A percentile compares a stretch with the other conserved stretches of the same genome.
Conservation (phyloP, 1,140 invertebrate species). For the Goniozus legneri region DNA sequence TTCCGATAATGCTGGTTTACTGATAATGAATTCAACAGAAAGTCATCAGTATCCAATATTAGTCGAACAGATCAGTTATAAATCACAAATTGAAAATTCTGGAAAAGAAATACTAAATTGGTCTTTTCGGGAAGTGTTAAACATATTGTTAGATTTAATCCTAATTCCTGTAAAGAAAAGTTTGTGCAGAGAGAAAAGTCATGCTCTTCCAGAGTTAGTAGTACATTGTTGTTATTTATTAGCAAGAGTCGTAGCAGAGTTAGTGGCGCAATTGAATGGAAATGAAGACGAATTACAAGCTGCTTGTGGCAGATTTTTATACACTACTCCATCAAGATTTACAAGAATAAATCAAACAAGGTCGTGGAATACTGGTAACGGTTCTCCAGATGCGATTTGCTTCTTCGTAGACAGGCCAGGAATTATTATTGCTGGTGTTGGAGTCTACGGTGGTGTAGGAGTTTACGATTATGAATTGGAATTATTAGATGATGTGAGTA, state of each 20-base stretch:
- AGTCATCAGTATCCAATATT: constrained; percentile 74
- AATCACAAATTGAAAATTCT: constrained; percentile 50
- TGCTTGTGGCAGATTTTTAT: constrained; percentile 66
- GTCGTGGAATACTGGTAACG: constrained; percentile 96
- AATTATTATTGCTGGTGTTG: constrained; percentile 83
- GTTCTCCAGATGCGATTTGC: constrained; percentile 93
- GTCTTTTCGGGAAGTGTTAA: constrained; percentile 81
- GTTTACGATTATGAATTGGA: constrained; percentile 90
- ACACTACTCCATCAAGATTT: constrained; percentile 86
- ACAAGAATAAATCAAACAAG: constrained; percentile 82
- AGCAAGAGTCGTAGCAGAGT: constrained; percentile 81
- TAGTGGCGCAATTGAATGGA: constrained; percentile 75
- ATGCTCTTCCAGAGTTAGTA: constrained; percentile 64
- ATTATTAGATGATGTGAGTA: constrained; percentile 73
- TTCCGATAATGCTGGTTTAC: constrained; percentile 67
- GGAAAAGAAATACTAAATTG: constrained; percentile 56
- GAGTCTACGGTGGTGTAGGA: constrained; percentile 84
- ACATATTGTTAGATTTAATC: constrained; percentile 77
- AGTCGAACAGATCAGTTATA: constrained; percentile 78
- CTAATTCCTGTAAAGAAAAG: constrained; percentile 70
- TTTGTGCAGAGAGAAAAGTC: constrained; percentile 59
- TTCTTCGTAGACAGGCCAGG: constrained; percentile 89
- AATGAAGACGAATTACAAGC: constrained; percentile 66
- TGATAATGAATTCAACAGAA: constrained; percentile 70
- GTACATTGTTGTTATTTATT: constrained; percentile 83